Percentiles rank a stretch among this genome's conserved stretches.
Conservation (phyloP, 92 coral and sea anemone species). For the Parazoanthus darwini region DNA sequence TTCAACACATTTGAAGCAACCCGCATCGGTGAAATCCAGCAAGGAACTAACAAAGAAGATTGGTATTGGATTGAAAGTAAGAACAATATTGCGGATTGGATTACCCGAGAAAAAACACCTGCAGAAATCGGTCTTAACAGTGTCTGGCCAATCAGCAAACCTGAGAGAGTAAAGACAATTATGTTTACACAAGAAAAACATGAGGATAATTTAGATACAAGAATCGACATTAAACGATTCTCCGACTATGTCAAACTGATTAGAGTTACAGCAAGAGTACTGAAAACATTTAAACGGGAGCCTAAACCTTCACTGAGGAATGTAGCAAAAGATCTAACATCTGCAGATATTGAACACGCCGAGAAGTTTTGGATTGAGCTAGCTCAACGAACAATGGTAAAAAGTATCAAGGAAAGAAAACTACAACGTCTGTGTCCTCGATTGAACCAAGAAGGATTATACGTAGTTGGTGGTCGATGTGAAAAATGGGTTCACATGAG, state of each 20-base stretch:
- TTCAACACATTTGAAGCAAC: constrained; percentile 62
- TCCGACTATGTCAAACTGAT: constrained; percentile 45
- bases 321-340: neutral
- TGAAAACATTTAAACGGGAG: constrained; percentile 34
- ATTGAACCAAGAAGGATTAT: constrained; percentile 13
- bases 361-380: constrained; percentile 34
- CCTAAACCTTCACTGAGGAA: constrained; percentile 37
- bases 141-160: constrained; percentile 35
- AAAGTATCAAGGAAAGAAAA: constrained; percentile 3
- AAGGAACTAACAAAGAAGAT: constrained; percentile 43
- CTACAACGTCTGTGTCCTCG: constrained; percentile 2
- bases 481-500: constrained; percentile 33
- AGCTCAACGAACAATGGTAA: constrained; percentile 31
- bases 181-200: neutral
- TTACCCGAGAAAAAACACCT: constrained; percentile 49
- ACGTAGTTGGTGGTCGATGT: constrained; percentile 40
- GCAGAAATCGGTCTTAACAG: constrained; percentile 28
- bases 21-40: constrained; percentile 56
- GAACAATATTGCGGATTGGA: constrained; percentile 51
- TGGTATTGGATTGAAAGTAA: constrained; percentile 60
- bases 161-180: neutral
- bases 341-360: constrained; percentile 16
- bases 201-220: neutral
- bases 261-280: constrained; percentile 54
- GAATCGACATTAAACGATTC: constrained; percentile 43